A percentile compares a stretch with the other conserved stretches of the same genome.
phyloP scores from a whole-genome alignment of 2,888 invertebrate species.

The Seira musarum region DNA sequence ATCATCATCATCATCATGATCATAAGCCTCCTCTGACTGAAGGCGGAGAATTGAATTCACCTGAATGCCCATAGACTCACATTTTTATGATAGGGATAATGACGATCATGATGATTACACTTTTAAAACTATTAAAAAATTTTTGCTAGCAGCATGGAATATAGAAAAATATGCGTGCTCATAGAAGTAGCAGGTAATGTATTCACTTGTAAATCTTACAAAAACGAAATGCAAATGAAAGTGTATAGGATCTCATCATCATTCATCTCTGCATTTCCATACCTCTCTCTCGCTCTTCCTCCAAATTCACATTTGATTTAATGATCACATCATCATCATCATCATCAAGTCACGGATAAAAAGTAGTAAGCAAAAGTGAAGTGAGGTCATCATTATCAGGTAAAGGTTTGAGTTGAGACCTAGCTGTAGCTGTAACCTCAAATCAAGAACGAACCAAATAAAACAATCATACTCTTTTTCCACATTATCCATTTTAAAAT shows the following conservation, averaged over 20 bases:
- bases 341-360: not conserved
- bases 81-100: not conserved
- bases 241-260: not conserved
- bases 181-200: not conserved
- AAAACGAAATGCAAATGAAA: conserved; percentile 13
- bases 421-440: not conserved
- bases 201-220: no score
- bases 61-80: not conserved
- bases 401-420: not conserved
- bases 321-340: not conserved
- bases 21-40: not conserved
- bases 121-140: not conserved
- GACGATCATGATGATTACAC: not conserved
- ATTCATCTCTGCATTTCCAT: not conserved
- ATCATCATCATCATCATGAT: conserved; percentile 1
- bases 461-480: not conserved
- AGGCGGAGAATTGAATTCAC: no score
- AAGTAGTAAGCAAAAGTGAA: no score
- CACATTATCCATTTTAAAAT: not conserved
- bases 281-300: not conserved
- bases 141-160: not conserved
- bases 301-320: not conserved
- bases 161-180: not conserved
- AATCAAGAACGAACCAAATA: not conserved
- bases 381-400: conserved; percentile 10